A percentile compares a stretch with the other conserved stretches of the same genome.
phyloP scores from a whole-genome alignment of 2,113 vertebrate genomes.

The Cyanocitta stelleri region DNA sequence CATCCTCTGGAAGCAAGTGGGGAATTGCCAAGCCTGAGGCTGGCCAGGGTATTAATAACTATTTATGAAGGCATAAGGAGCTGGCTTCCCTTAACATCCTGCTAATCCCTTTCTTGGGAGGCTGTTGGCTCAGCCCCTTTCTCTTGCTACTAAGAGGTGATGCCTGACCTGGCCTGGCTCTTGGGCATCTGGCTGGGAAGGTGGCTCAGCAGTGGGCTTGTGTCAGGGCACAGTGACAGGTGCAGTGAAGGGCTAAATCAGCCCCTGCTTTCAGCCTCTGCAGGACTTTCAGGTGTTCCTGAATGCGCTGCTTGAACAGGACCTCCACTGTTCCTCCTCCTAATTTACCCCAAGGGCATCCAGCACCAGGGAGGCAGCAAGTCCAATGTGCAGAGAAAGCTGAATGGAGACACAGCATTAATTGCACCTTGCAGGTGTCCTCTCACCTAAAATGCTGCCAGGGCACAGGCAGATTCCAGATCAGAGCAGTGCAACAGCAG shows the following conservation, averaged over 20 bases:
- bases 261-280: background rate
- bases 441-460: background rate
- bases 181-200: background rate
- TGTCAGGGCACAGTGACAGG: background rate
- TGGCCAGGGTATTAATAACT: background rate
- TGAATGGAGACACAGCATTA: fast-evolving
- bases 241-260: background rate
- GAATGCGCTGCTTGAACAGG: background rate
- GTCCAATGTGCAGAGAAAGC: background rate
- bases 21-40: background rate
- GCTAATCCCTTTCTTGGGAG: background rate
- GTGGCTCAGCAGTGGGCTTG: background rate
- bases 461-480: background rate
- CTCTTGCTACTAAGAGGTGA: background rate
- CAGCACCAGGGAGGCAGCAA: background rate
- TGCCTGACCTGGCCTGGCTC: background rate
- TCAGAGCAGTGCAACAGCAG: background rate
- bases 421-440: background rate
- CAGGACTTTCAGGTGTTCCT: background rate
- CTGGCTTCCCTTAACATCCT: background rate
- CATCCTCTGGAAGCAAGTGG: background rate
- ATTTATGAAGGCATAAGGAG: conserved; percentile 10
- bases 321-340: fast-evolving
- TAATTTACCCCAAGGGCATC: background rate
- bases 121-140: background rate